Evolutionary conservation across 2,797 vertebrate species (phyloP).

Genomic region (Falco columbarius): DNA sequence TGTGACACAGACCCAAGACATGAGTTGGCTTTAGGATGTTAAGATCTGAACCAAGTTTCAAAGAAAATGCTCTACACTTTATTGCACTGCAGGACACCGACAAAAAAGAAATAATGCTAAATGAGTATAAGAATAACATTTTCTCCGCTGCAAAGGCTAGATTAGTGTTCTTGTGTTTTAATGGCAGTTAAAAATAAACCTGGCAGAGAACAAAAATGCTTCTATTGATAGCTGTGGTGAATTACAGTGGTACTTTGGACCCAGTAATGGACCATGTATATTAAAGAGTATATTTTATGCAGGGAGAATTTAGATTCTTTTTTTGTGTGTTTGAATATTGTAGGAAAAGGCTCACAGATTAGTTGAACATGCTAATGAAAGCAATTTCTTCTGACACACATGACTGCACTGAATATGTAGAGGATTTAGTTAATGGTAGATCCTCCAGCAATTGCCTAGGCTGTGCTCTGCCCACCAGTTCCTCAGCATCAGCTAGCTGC

Average conservation of each 20-base stretch:
- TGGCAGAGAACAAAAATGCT: not conserved
- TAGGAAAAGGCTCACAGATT: slow-evolving; percentile 5
- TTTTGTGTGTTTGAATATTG: not conserved
- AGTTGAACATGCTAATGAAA: slow-evolving; percentile 24
- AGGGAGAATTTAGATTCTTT: not conserved
- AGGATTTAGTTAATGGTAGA: not conserved
- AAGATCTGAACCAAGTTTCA: slow-evolving; percentile 26
- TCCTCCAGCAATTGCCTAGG: not conserved
- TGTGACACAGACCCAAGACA: not conserved
- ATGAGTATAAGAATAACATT: slow-evolving; percentile 8
- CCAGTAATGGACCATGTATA: not conserved
- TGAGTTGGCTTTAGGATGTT: not conserved
- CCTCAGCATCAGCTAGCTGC: not conserved
- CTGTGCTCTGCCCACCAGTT: not conserved
- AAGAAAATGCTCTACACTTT: not conserved
- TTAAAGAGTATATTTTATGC: slow-evolving; percentile 12
- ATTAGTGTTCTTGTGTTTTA: slow-evolving; percentile 11
- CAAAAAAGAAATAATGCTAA: slow-evolving; percentile 4
- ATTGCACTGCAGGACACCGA: not conserved
- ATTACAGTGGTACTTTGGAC: not conserved
- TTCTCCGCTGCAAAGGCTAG: not conserved
- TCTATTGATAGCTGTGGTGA: slow-evolving; percentile 19
- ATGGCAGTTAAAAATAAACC: slow-evolving; percentile 35
- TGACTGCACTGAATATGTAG: not conserved
- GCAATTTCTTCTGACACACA: not conserved